Conservation (phyloP, 2,888 invertebrate species). For the Habrosyne pyritoides region DNA sequence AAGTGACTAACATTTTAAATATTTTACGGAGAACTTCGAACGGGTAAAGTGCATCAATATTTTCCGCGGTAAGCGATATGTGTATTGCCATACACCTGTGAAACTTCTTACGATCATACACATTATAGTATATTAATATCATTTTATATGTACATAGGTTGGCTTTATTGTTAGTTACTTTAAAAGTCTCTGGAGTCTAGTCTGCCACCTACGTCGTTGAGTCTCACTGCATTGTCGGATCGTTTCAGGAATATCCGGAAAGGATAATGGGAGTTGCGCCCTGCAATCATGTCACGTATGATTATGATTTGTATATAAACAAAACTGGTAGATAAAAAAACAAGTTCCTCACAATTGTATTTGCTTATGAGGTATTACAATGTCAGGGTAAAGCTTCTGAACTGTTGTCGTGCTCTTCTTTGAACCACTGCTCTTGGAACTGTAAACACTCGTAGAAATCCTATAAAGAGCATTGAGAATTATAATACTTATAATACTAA, state of each 20-base stretch:
- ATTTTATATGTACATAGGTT: too few relatives aligned
- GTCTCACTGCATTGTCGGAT: slow-evolving; percentile 52
- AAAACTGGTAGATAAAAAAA: too few relatives aligned
- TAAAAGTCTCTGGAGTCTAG: slow-evolving; percentile 51
- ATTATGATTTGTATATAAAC: too few relatives aligned
- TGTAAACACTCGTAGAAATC: slow-evolving; percentile 42
- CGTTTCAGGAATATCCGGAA: slow-evolving; percentile 51
- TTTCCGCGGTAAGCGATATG: neutral
- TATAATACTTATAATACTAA: neutral
- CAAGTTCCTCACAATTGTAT: slow-evolving; percentile 46
- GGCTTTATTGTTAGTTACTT: too few relatives aligned
- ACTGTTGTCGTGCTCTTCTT: slow-evolving; percentile 45
- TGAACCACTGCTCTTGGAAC: slow-evolving; percentile 44
- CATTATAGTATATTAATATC: too few relatives aligned
- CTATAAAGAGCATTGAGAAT: slow-evolving; percentile 27
- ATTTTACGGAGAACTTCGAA: neutral
- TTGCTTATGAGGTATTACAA: slow-evolving; percentile 49
- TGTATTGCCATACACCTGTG: too few relatives aligned
- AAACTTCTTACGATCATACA: too few relatives aligned
- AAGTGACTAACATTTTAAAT: neutral
- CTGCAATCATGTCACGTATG: slow-evolving; percentile 30
- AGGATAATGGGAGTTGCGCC: slow-evolving; percentile 49
- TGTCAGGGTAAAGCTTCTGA: slow-evolving; percentile 54
- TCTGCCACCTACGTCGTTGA: slow-evolving; percentile 67
- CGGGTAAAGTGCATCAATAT: neutral